Percentiles rank a stretch among this genome's conserved stretches.
These are phyloP conservation scores for Lapara coniferarum DNA, from an alignment of 2,888 invertebrate genomes.

Conservation along the genomic window DNA sequence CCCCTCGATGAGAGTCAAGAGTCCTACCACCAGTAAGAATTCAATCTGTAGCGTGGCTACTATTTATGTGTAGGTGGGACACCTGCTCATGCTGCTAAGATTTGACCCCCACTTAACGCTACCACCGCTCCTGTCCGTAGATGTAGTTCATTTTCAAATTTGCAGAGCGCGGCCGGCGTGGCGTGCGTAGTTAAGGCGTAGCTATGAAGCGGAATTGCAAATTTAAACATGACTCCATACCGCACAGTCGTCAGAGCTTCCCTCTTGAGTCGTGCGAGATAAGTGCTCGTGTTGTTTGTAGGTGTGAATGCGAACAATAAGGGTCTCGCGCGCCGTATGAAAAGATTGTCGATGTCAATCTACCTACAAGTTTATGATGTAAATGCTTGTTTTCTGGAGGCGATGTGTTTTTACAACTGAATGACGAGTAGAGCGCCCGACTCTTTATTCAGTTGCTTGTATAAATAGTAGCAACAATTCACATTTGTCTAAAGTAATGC, in stretches of 20 bases:
- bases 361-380: conserved; percentile 7
- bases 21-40: too few relatives aligned
- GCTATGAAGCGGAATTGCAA: conserved; percentile 62
- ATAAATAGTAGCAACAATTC: too few relatives aligned
- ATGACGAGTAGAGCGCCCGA: too few relatives aligned
- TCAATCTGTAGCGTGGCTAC: too few relatives aligned
- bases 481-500: too few relatives aligned
- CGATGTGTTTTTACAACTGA: too few relatives aligned
- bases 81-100: background rate
- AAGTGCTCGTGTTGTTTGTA: conserved; percentile 27
- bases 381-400: background rate
- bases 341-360: conserved; percentile 34
- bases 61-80: too few relatives aligned
- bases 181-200: conserved; percentile 50
- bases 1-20: too few relatives aligned
- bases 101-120: background rate
- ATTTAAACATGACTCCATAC: conserved; percentile 62
- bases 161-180: conserved; percentile 44
- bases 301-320: conserved; percentile 33
- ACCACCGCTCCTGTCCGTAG: conserved; percentile 18
- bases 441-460: too few relatives aligned
- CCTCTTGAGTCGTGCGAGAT: conserved; percentile 19
- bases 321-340: conserved; percentile 39
- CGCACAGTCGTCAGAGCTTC: conserved; percentile 20
- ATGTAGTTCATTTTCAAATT: conserved; percentile 48